phyloP scores from a whole-genome alignment of 1,140 invertebrate genomes.

The Drosophila arizonae region DNA sequence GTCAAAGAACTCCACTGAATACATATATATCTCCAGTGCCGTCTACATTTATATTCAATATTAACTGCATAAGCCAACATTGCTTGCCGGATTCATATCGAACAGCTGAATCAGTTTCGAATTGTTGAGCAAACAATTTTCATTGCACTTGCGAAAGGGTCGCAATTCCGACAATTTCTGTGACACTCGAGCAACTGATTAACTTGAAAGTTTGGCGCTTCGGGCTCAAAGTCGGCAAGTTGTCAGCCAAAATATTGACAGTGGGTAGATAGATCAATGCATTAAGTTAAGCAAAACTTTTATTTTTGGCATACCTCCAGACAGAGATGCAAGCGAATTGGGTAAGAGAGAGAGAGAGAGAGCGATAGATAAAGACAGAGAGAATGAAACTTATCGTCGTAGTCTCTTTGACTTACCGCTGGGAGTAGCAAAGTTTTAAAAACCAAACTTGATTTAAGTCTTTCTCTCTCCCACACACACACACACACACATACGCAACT shows the following conservation, averaged over 20 bases:
- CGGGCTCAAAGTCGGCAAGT: slow-evolving; percentile 48
- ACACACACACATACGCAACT: slow-evolving; percentile 21
- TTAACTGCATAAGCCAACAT: background rate
- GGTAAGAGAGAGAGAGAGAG: too few relatives aligned
- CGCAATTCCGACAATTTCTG: slow-evolving; percentile 13
- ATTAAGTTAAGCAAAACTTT: slow-evolving; percentile 63
- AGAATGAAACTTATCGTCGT: background rate
- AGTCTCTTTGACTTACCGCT: slow-evolving; percentile 56
- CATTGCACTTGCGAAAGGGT: slow-evolving; percentile 26
- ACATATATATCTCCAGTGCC: too few relatives aligned
- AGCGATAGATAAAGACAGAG: too few relatives aligned
- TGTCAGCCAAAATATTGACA: slow-evolving; percentile 74
- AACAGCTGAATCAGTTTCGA: slow-evolving; percentile 16
- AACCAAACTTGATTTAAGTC: slow-evolving; percentile 76
- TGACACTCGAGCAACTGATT: slow-evolving; percentile 69
- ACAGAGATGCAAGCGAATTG: too few relatives aligned
- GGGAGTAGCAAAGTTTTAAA: slow-evolving; percentile 65
- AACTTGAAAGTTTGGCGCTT: slow-evolving; percentile 64
- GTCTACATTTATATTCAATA: too few relatives aligned
- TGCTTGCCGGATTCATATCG: slow-evolving; percentile 12
- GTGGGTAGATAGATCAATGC: slow-evolving; percentile 67
- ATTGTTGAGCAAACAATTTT: slow-evolving; percentile 31
- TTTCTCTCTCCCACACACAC: slow-evolving; percentile 33
- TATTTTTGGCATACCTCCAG: background rate
- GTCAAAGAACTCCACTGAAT: too few relatives aligned